Base-by-base conservation (phyloP, 2,797 vertebrate genomes). In the Tolypeutes matacus region DNA sequence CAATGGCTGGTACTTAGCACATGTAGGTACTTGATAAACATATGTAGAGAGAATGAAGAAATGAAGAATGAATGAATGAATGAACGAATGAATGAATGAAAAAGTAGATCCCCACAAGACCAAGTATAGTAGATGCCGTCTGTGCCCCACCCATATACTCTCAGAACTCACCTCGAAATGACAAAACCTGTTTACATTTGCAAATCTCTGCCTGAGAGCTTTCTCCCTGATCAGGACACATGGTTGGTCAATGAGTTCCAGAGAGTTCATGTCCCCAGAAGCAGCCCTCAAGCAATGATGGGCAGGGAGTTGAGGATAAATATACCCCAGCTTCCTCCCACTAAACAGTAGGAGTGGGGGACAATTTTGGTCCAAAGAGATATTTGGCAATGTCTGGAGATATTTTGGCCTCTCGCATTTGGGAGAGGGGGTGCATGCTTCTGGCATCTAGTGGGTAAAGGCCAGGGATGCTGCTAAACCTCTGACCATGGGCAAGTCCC, bases 31-130 rank as follows among this genome's bases (percentile, higher is more conserved):
- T 89, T 80, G 62, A n/a, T 21, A 76, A 81, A 64, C 1, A 14
- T 70, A 80, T 85, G 5, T 67, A 36, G 36, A 91, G 46, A 69
- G 36, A 86, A 81, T 42, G 39, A 93, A 92, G 62, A 92, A 81
- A 77, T 75, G 10, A 64, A 39, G n/a, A 15, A 14, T 4, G 15
- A 25, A 42, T 86, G n/a, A 75, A 94, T 46, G 51, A 83, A 62
- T 31, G 51, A 83, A 42, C 78, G n/a, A 75, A 95, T 51, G 51
- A 83, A 62, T 31, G 51, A 83, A 62, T 31, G 56, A 65, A 78
- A 65, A 92, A 88, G 39, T 29, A 56, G 36, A 21, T 86, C 29
- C 7, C 58, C 39, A 75, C 42, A 51, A 17, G 5, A 34, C 39
- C 78, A 84, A 60, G 62, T 9, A 27, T 7, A n/a, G 18, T 15